A percentile compares a stretch with the other conserved stretches of the same genome.
These are phyloP conservation scores for Hydrotaea diabolus DNA, from an alignment of 2,888 invertebrate genomes.

Conservation along the genomic window DNA sequence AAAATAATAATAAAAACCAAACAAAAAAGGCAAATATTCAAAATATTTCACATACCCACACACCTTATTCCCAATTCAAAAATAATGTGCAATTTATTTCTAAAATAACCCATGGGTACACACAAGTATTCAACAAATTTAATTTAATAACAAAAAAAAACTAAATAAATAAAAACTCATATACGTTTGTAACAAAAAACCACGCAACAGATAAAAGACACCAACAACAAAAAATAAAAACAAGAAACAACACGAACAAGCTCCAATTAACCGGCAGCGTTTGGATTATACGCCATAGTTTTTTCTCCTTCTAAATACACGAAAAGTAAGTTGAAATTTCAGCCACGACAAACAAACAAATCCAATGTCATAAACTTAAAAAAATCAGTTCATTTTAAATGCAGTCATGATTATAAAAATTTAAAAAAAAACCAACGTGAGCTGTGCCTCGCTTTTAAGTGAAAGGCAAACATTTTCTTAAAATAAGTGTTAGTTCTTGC, in stretches of 20 bases:
- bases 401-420: no score
- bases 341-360: no score
- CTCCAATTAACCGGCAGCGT: neutral
- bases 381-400: no score
- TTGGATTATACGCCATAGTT: slow-evolving; percentile 32
- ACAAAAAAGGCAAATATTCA: slow-evolving; percentile 10
- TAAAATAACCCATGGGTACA: slow-evolving; percentile 53
- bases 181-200: neutral
- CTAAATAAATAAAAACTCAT: neutral
- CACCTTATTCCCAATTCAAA: slow-evolving; percentile 6
- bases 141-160: slow-evolving; percentile 18
- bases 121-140: slow-evolving; percentile 31
- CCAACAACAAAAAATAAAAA: neutral
- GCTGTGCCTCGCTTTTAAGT: no score
- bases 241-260: neutral
- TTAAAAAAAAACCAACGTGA: no score
- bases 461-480: no score
- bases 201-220: no score
- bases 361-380: no score
- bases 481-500: no score
- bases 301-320: neutral
- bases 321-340: slow-evolving; percentile 9
- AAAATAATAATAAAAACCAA: slow-evolving; percentile 15
- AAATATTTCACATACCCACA: neutral
- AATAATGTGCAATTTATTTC: slow-evolving; percentile 65